Base-by-base conservation (phyloP, 2,113 vertebrate genomes). In the Ranitomeya imitator region DNA sequence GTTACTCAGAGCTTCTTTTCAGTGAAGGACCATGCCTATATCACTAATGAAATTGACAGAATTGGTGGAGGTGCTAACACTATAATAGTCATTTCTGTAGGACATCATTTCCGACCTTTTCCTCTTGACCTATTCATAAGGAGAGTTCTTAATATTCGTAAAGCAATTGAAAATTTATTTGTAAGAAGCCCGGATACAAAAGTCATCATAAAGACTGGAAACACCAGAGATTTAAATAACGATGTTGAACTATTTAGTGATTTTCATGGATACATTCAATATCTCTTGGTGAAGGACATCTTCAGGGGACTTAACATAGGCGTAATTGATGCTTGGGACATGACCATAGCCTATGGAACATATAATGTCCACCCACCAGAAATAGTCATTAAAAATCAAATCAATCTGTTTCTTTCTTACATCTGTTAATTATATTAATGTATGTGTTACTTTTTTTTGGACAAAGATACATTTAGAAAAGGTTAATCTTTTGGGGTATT, bases 91-190 rank as follows among this genome's bases (percentile, higher is more conserved):
- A 89, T 91, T 26, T 10, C 37, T n/a, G 9, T 91, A 23, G 90
- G 90, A 5, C 87, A 89, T 21, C 89, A 91, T 69, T 90, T 91
- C 52, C 78, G 89, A 69, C 26, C 89, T 8, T 91, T 85, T 79
- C 90, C 90, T 57, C 45, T 89, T 57, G 19, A 84, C 37, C 4
- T 91, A 23, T 89, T 89, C 14, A 85, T 89, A 37, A 85, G 21
- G 15, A 89, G 90, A 74, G 18, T 90, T 55, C 86, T 85, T 7
- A 90, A 86, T 63, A 69, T 90, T 23, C 85, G 89, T 23, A 73
- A 85, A 37, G 90, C 90, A 11, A 88, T 90, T 63, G 81, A 85
- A 55, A 78, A 74, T 12, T 74, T 90, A 6, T 57, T 86, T 45
- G 23, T 67, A 26, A 63, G 88, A 21, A 90, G 80, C 57, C 86